Percentiles rank a stretch among this genome's conserved stretches.
Conservation (phyloP, 2,888 invertebrate genomes). For the Copidosoma aretas region DNA sequence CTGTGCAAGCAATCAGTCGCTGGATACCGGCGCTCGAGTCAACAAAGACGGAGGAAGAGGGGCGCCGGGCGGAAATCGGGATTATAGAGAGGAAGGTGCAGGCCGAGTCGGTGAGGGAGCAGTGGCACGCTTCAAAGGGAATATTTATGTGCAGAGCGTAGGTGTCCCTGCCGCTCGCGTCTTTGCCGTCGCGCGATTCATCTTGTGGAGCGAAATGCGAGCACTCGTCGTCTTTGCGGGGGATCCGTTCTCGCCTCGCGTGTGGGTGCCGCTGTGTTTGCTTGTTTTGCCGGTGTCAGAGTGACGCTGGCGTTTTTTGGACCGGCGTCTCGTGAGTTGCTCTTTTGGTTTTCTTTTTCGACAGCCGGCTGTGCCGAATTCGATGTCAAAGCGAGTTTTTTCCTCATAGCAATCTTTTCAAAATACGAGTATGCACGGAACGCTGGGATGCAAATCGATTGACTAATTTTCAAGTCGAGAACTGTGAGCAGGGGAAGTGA, state of each 20-base stretch:
- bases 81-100: background rate
- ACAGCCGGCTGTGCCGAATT: too few relatives aligned
- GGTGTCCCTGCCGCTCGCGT: background rate
- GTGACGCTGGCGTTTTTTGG: too few relatives aligned
- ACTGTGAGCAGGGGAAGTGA: too few relatives aligned
- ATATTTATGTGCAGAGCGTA: constrained; percentile 22
- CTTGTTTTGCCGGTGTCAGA: background rate
- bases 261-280: background rate
- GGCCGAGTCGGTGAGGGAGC: constrained; percentile 8
- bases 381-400: too few relatives aligned
- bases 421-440: too few relatives aligned
- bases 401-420: too few relatives aligned
- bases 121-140: constrained; percentile 17
- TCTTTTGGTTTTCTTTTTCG: too few relatives aligned
- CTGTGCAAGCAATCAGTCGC: constrained; percentile 32
- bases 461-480: too few relatives aligned
- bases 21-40: constrained; percentile 20
- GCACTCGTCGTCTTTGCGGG: background rate
- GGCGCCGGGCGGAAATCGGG: background rate
- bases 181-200: background rate
- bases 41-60: constrained; percentile 11
- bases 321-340: too few relatives aligned
- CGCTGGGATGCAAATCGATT: too few relatives aligned
- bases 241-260: background rate
- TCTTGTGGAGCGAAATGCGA: background rate